These are phyloP conservation scores for Danionella cerebrum DNA, from an alignment of 2,113 vertebrate species.

Conservation along the genomic window DNA sequence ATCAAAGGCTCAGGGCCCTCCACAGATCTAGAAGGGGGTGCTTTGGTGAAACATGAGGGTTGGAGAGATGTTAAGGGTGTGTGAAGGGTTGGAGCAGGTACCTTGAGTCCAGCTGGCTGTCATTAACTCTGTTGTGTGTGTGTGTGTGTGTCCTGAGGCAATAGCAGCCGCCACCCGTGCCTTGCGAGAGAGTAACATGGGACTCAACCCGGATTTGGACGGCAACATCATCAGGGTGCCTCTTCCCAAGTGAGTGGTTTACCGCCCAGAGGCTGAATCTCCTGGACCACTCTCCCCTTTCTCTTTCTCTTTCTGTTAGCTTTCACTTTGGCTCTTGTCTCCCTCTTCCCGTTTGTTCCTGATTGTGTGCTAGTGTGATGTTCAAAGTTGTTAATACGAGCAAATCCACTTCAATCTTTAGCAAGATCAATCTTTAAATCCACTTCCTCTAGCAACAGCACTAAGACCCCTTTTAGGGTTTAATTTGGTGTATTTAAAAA, in stretches of 20 bases:
- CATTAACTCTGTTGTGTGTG: conserved; percentile 78
- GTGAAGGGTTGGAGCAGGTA: conserved; percentile 66
- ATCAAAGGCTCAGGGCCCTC: conserved; percentile 79
- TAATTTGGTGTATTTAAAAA: too few relatives aligned
- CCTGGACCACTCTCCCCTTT: conserved; percentile 13
- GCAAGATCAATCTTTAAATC: too few relatives aligned
- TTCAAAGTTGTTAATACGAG: not conserved
- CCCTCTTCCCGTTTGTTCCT: not conserved
- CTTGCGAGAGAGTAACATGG: conserved; percentile 91
- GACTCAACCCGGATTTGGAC: conserved; percentile 92
- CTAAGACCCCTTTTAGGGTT: too few relatives aligned
- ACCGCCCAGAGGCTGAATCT: conserved; percentile 5
- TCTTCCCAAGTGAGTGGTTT: conserved; percentile 82
- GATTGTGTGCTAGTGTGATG: not conserved
- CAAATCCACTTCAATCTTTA: too few relatives aligned
- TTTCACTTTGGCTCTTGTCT: not conserved
- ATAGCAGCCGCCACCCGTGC: conserved; percentile 78
- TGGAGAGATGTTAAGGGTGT: conserved; percentile 67
- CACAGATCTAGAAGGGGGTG: conserved; percentile 28
- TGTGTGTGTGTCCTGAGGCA: conserved; percentile 65
- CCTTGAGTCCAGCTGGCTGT: conserved; percentile 68
- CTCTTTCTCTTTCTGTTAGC: conserved; percentile 8
- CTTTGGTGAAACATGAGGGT: not conserved
- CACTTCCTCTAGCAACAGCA: too few relatives aligned
- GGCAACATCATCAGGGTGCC: conserved; percentile 87